Base-by-base conservation (phyloP, 2,113 vertebrate genomes). In the Romanogobio albipinnatus region DNA sequence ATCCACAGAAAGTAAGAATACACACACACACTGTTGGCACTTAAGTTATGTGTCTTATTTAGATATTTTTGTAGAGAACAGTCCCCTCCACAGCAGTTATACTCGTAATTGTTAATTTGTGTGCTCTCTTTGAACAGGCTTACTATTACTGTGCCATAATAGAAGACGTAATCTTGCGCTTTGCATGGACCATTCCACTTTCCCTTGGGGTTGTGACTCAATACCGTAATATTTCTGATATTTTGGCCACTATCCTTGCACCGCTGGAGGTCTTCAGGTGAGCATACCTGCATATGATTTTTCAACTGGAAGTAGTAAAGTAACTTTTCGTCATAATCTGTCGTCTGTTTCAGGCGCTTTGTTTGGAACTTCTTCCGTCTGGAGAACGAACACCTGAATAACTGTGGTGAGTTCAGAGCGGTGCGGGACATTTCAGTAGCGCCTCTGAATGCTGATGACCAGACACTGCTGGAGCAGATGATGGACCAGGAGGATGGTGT, bases 401-500 rank as follows among this genome's bases (percentile, higher is more conserved):
- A 99, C 95, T 99, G 98, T 84, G 98, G 98, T 84, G 98, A 99
- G 91, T 99, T 99, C 94, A 95, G 98, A 49, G 98, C 98, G 0
- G 98, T 99, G 84, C 92, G 98, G 75, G 98, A 99, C 93, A 99
- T 99, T 90, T 99, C 97, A 0, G 98, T 99, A 90, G 98, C 98
- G 1, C 98, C 98, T 0, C 94, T 99, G 62, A 99, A 99, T 0
- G 98, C 98, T 0, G 98, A 99, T 1, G 98, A 99, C 92, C 97
- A 99, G 93, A 99, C 98, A 0, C 95, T 99, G 61, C 94, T 99
- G 90, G 98, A 99, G 85, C 98, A 99, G 93, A 99, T 99, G 98
- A 99, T 99, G 98, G 98, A 99, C 94, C 98, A 98, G 94, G 98
- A 99, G 13, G 98, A 99, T 0, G 98, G 98, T 0, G 98, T 99